Conservation (phyloP, 2,888 invertebrate species). For the Periphyllus acericola region DNA sequence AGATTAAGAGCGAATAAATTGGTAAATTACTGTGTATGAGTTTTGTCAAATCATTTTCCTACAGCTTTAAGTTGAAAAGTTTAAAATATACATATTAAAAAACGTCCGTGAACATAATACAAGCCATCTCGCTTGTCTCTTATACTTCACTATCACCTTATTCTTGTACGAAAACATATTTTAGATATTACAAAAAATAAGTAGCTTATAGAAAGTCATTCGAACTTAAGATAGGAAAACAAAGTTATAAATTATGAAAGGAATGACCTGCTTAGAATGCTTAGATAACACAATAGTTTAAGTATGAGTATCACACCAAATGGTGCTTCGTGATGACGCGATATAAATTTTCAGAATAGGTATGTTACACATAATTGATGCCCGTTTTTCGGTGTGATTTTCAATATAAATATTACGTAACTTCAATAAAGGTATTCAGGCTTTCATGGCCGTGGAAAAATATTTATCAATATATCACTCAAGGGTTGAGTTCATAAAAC, state of each 20-base stretch:
- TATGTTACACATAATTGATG: no score
- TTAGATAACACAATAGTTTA: not conserved
- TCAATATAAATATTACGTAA: no score
- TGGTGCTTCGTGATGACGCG: no score
- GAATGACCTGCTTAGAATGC: not conserved
- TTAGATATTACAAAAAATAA: not conserved
- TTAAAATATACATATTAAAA: not conserved
- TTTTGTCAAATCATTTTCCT: constrained; percentile 7
- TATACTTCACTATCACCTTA: not conserved
- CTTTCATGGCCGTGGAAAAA: no score
- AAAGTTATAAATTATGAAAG: not conserved
- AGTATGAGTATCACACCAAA: no score
- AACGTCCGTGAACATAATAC: not conserved
- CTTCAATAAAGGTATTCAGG: no score
- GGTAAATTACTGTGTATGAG: not conserved
- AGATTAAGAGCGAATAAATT: no score
- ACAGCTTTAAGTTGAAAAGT: not conserved
- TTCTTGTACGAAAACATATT: not conserved
- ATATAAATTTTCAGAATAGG: no score
- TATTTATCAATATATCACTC: no score
- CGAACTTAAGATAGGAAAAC: not conserved
- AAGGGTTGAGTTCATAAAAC: no score
- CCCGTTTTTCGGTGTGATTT: no score
- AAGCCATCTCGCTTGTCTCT: no score
- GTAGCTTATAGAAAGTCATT: not conserved